These are phyloP conservation scores for Allophyes oxyacanthae DNA, from an alignment of 2,888 invertebrate species.

Conservation along the genomic window DNA sequence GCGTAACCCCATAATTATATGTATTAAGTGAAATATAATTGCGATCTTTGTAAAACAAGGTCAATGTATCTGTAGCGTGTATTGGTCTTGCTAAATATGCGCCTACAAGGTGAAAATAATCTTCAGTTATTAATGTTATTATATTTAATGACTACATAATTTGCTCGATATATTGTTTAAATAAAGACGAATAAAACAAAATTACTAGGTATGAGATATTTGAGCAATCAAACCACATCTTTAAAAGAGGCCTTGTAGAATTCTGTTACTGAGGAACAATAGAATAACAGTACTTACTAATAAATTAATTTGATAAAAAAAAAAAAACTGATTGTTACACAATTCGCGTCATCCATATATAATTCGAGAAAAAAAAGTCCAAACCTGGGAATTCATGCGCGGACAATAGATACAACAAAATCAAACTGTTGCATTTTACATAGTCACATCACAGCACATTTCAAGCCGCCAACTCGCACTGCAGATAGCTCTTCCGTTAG, in stretches of 20 bases:
- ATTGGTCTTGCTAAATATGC: conserved; percentile 36
- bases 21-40: conserved; percentile 32
- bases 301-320: neutral
- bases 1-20: conserved; percentile 18
- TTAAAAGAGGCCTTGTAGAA: conserved; percentile 29
- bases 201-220: conserved; percentile 7
- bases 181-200: conserved; percentile 19
- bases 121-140: conserved; percentile 20
- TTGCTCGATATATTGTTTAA: conserved; percentile 17
- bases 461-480: too few species aligned
- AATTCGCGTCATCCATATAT: conserved; percentile 4
- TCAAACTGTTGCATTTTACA: too few species aligned
- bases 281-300: neutral
- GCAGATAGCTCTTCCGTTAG: conserved; percentile 12
- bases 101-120: conserved; percentile 37
- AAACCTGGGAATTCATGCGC: neutral
- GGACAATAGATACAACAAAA: too few species aligned
- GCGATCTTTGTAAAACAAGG: conserved; percentile 23
- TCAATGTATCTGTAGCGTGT: conserved; percentile 8
- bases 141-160: conserved; percentile 35
- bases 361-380: neutral
- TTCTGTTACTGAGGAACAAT: conserved; percentile 32
- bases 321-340: conserved; percentile 15
- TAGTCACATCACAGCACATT: too few species aligned
- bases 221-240: conserved; percentile 23